phyloP scores from a whole-genome alignment of 2,797 vertebrate species.

The Sciurus vulgaris region DNA sequence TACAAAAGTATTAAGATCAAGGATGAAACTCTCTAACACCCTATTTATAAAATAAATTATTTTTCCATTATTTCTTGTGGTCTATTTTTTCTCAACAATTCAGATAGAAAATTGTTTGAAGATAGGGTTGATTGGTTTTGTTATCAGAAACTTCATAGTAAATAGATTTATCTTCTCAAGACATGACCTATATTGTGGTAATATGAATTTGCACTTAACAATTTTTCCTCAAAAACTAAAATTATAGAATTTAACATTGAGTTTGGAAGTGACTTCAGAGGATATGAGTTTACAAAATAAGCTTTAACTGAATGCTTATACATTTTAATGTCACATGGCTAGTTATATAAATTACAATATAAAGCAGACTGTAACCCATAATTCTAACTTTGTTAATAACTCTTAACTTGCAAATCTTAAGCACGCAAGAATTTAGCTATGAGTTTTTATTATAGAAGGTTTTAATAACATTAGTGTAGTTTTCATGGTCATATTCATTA shows the following conservation, averaged over 20 bases:
- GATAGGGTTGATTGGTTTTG: not conserved
- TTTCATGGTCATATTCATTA: slow-evolving; percentile 37
- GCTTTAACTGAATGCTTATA: not conserved
- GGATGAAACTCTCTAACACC: not conserved
- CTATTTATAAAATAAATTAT: slow-evolving; percentile 19
- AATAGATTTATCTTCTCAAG: slow-evolving; percentile 11
- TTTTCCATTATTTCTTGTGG: not conserved
- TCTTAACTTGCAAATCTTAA: slow-evolving; percentile 9
- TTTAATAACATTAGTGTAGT: slow-evolving; percentile 57
- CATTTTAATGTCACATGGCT: not conserved
- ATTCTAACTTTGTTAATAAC: not conserved
- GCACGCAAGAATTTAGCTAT: not conserved
- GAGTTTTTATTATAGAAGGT: slow-evolving; percentile 53
- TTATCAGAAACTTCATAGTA: not conserved
- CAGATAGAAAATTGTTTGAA: not conserved
- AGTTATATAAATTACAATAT: slow-evolving; percentile 1
- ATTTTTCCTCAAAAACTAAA: not conserved
- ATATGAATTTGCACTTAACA: not conserved
- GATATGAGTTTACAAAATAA: not conserved
- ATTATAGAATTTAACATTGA: not conserved
- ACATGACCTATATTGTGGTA: not conserved
- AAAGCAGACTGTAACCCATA: not conserved
- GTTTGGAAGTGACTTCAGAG: not conserved
- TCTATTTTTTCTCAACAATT: not conserved
- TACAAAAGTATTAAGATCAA: not conserved